Evolutionary conservation across 1,140 invertebrate genomes (phyloP), one percentile per base, ranked within the genome.

Genomic region (Wasmannia auropunctata): DNA sequence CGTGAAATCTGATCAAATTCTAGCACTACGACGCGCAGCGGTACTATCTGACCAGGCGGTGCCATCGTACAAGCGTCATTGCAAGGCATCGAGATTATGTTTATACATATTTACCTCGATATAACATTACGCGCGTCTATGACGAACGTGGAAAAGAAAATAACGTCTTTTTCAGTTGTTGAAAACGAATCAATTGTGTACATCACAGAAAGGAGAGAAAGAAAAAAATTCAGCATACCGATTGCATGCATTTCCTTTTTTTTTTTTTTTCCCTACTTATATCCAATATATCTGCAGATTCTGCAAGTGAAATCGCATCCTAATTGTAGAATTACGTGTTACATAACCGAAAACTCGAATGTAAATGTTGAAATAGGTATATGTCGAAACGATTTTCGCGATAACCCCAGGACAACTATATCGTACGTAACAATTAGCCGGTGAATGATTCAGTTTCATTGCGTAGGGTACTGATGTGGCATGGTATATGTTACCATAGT

Each of bases 401-500:
- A 79, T 72, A 86, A 69, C 88, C 90, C 90, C 90, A 4, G 62
- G 88, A 72, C 74, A 83, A 88, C 87, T 88, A 67, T 90, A 69
- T 91, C 79, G 85, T 88, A 90, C 65, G 86, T 85, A 91, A 90
- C 87, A 87, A 87, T 90, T 87, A 86, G 75, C 60, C 60, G 60
- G 87, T 76, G 62, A 85, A 90, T 91, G 74, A 92, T 92, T n/a
- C 88, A 90, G 87, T 94, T 95, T 96, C 96, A 97, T 96, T 97
- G 97, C 91, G 97, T 96, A 92, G 97, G 97, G 93, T 97, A 98
- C 94, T 98, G 79, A 28, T 83, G 97, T 92, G 97, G 97, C 96
- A 97, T 97, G 90, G 97, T 96, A 90, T 97, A 96, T 92, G 96
- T 96, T 93, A 97, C 97, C 97, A 98, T 97, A 86, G 97, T 96